phyloP scores from a whole-genome alignment of 2,797 vertebrate genomes.

The Acanthurus leucopareius region DNA sequence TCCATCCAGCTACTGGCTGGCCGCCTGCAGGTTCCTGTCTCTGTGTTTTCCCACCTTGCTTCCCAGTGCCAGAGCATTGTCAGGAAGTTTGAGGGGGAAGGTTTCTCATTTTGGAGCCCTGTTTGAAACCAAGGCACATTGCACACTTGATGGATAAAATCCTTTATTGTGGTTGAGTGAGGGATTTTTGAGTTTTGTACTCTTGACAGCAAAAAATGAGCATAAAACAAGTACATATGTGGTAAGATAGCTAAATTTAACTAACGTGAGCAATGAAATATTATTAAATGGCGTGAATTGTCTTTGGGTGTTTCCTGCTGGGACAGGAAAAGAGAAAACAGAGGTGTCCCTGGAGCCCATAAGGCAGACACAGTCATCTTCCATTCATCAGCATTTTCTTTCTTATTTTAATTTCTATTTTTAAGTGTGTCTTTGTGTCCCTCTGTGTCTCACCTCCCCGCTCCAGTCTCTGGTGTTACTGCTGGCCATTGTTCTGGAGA shows the following conservation, averaged over 20 bases:
- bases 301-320: conserved; percentile 37
- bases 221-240: not conserved
- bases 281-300: conserved; percentile 30
- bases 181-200: not conserved
- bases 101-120: conserved; percentile 20
- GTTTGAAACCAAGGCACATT: conserved; percentile 17
- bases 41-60: conserved; percentile 35
- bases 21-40: conserved; percentile 50
- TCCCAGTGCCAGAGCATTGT: conserved; percentile 25
- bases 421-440: conserved; percentile 17
- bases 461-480: conserved; percentile 41
- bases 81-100: conserved; percentile 24
- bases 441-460: conserved; percentile 13
- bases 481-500: conserved; percentile 48
- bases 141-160: not conserved
- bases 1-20: conserved; percentile 46
- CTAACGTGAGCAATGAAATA: conserved; percentile 3
- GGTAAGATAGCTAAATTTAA: not conserved
- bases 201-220: not conserved
- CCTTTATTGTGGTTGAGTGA: not conserved
- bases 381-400: conserved; percentile 44
- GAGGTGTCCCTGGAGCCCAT: conserved; percentile 8
- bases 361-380: conserved; percentile 19
- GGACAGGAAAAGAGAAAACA: conserved; percentile 38
- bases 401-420: conserved; percentile 42